Evolutionary conservation across 1,140 invertebrate species (phyloP).

Genomic region (Meloidogyne exigua): DNA sequence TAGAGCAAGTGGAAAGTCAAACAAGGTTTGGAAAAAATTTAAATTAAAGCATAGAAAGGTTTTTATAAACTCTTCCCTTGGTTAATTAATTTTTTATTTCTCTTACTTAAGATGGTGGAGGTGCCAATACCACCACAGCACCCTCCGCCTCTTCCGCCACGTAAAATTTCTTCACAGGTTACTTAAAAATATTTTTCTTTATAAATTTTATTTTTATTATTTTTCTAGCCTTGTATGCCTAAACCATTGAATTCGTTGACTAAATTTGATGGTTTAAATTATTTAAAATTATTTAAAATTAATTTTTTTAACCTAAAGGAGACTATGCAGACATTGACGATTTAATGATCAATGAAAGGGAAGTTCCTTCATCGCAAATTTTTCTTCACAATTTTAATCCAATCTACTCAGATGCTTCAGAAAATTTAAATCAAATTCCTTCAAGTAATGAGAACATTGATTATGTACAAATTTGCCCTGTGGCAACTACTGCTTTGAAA

Average conservation of each 20-base stretch:
- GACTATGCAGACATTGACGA: conserved; percentile 30
- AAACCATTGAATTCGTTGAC: background rate
- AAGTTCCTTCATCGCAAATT: background rate
- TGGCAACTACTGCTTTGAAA: conserved; percentile 19
- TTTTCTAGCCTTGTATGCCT: background rate
- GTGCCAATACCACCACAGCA: conserved; percentile 6
- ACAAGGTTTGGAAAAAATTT: conserved; percentile 7
- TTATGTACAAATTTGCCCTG: conserved; percentile 32
- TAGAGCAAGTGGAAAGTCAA: conserved; percentile 29
- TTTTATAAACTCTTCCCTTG: too few relatives aligned
- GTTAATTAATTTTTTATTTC: too few relatives aligned
- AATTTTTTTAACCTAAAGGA: background rate
- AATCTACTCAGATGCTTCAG: conserved; percentile 2
- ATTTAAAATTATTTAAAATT: background rate
- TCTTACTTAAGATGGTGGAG: background rate
- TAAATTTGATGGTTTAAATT: conserved; percentile 4
- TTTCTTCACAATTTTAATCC: conserved; percentile 6
- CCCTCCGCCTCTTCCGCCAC: conserved; percentile 15
- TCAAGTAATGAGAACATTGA: conserved; percentile 12
- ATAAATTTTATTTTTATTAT: too few relatives aligned
- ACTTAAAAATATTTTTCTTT: too few relatives aligned
- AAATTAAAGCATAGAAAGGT: background rate
- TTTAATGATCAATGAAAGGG: background rate
- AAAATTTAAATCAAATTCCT: background rate
- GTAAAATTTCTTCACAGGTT: conserved; percentile 17